Evolutionary conservation across 2,113 vertebrate genomes (phyloP), one percentile per base, ranked within the genome.

Genomic region (Cololabis saira): DNA sequence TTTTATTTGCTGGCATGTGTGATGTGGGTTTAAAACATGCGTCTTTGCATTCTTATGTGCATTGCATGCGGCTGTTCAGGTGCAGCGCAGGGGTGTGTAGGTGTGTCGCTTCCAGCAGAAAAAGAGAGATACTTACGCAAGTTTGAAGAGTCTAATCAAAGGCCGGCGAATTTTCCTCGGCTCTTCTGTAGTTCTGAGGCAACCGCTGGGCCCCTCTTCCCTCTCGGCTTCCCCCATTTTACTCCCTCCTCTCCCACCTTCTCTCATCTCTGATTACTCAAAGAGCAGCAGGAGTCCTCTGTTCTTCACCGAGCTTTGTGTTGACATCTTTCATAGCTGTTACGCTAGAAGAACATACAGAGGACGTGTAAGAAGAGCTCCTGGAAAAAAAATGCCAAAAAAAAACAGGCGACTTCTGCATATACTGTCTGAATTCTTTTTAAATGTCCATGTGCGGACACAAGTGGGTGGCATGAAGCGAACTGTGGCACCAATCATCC

Each of bases 71-170:
- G 18, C 67, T 72, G 72, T 80, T 74, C 61, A 78, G 70, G 59
- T 73, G 78, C 33, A 30, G 53, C 61, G 67, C 37, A 47, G 52
- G 62, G 70, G 67, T 64, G 70, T 67, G 67, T 74, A 21, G 63
- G 61, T 70, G 73, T 71, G 80, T 63, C 64, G 61, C 40, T 61
- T 67, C 67, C 47, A 68, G 52, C 27, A 2, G 11, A 1, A 16
- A 61, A 67, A 63, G 72, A 70, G 37, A 43, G 49, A 61, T 78
- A 55, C 64, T 61, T 73, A 82, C 83, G 65, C 51, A 1, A 22
- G 73, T 87, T 81, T 87, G 80, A 89, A 80, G 80, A 78, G 77
- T 17, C 67, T 80, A 78, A 86, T 89, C 86, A 88, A 84, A 87
- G 70, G 56, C 74, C 64, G 73, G 68, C 45, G 62, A 74, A 76